Evolutionary conservation across 2,797 vertebrate species (phyloP), one percentile per base, ranked within the genome.

Genomic region (Oreochromis grahami): DNA sequence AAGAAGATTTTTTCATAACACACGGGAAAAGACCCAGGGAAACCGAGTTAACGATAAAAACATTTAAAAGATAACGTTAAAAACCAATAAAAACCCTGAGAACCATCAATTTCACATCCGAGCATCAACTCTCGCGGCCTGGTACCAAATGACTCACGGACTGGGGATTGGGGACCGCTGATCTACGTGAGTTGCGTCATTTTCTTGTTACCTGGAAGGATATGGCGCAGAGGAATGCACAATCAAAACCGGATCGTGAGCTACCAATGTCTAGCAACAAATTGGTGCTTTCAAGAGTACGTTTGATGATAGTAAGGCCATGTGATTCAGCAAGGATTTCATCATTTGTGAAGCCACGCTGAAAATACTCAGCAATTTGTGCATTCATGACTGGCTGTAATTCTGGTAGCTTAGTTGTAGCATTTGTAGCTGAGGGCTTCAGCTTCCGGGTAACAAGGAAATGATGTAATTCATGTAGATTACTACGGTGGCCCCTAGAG

Each of bases 331-430:
- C 53, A 55, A 55, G 7, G 12, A 55, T 55, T 55, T 55, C 52
- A 55, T 55, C 24, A 55, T 55, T 14, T 55, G 24, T 26, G 53
- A 26, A 26, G 24, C 1, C 55, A 58, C 0, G 2, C 5, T 58
- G 55, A 58, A 17, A 32, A 58, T 6, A 1, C 3, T 58, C 55
- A 32, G 26, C 26, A 58, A 32, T 58, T 17, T 58, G 14, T 32
- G 26, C 55, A 58, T 0, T 58, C 55, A 32, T 4, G 55, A 32
- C 55, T 32, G 0, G 14, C 0, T 32, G 0, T 32, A 58, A 58
- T 58, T 2, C 26, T 0, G 14, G 55, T 58, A 32, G 55, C 55
- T 58, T 58, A 32, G 5, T 26, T 58, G 55, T 58, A 58, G 2
- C 55, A 17, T 58, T 32, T 58, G 55, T 32, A 32, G 55, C 55